Percentiles rank a stretch among this genome's conserved stretches.
Evolutionary conservation across 2,797 vertebrate genomes (phyloP).

Genomic region (Sebastes variabilis): DNA sequence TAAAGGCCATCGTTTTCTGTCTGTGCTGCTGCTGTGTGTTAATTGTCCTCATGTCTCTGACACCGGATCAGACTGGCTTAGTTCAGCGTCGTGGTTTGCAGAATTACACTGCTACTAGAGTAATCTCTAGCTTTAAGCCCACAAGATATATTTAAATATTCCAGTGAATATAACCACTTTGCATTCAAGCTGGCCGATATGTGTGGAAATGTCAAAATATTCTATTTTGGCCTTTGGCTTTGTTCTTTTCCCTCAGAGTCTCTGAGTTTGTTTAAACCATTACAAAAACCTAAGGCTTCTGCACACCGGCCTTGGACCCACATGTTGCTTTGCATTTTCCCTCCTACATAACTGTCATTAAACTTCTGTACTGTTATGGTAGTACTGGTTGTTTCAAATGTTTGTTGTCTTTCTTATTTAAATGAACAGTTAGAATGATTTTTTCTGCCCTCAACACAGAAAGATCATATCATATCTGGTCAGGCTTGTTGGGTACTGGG

Average conservation of each 20-base stretch:
- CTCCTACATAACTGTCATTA: conserved; percentile 45
- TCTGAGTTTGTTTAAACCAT: conserved; percentile 50
- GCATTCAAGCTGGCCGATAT: conserved; percentile 46
- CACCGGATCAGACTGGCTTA: conserved; percentile 71
- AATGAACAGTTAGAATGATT: not conserved
- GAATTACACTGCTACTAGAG: conserved; percentile 51
- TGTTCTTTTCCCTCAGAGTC: conserved; percentile 42
- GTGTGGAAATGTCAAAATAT: conserved; percentile 70
- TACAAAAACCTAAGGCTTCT: conserved; percentile 56
- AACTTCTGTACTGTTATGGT: not conserved
- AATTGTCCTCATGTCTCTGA: conserved; percentile 68
- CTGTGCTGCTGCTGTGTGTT: conserved; percentile 35
- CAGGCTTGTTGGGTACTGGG: not conserved
- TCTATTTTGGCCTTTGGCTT: conserved; percentile 62
- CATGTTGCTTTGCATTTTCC: conserved; percentile 23
- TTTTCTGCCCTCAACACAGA: not conserved
- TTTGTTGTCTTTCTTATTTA: conserved; percentile 20
- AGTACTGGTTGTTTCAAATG: conserved; percentile 18
- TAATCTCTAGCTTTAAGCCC: conserved; percentile 70
- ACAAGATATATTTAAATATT: conserved; percentile 61
- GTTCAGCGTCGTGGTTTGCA: conserved; percentile 61
- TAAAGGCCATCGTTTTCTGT: conserved; percentile 27
- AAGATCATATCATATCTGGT: not conserved
- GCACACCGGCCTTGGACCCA: conserved; percentile 46
- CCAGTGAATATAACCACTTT: conserved; percentile 51